These are phyloP conservation scores for Puffinus mauretanicus DNA, from an alignment of 2,113 vertebrate species.

Conservation along the genomic window DNA sequence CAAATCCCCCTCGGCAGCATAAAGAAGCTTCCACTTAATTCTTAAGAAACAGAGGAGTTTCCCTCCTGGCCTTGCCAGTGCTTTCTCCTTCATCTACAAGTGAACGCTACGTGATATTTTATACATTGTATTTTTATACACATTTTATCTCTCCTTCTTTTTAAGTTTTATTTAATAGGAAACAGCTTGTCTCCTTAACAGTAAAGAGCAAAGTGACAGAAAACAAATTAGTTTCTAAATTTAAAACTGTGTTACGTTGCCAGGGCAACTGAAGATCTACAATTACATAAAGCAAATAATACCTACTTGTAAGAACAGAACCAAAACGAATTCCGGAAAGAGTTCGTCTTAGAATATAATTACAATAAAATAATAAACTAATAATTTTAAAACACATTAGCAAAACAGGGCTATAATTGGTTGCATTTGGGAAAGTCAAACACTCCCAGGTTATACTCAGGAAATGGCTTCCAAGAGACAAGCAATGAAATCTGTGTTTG, in stretches of 20 bases:
- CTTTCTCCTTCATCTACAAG: neutral
- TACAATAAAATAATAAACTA: conserved; percentile 31
- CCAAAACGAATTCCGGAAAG: conserved; percentile 6
- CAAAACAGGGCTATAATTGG: neutral
- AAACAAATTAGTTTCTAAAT: conserved; percentile 76
- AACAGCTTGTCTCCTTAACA: conserved; percentile 63
- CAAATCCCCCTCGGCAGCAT: neutral
- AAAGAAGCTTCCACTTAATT: neutral
- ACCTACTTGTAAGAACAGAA: neutral
- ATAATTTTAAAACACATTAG: neutral
- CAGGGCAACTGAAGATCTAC: conserved; percentile 61
- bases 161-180: conserved; percentile 66
- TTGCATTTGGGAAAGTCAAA: neutral
- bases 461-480: neutral
- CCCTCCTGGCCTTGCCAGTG: neutral
- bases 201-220: conserved; percentile 67
- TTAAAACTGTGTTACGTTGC: conserved; percentile 60
- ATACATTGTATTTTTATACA: neutral
- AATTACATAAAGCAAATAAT: conserved; percentile 67
- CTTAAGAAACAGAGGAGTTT: neutral
- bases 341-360: neutral
- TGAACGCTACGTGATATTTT: neutral
- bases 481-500: neutral
- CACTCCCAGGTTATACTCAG: neutral
- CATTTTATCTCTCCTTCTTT: neutral